phyloP scores from a whole-genome alignment of 2,797 vertebrate species.

The Glyptemys insculpta region DNA sequence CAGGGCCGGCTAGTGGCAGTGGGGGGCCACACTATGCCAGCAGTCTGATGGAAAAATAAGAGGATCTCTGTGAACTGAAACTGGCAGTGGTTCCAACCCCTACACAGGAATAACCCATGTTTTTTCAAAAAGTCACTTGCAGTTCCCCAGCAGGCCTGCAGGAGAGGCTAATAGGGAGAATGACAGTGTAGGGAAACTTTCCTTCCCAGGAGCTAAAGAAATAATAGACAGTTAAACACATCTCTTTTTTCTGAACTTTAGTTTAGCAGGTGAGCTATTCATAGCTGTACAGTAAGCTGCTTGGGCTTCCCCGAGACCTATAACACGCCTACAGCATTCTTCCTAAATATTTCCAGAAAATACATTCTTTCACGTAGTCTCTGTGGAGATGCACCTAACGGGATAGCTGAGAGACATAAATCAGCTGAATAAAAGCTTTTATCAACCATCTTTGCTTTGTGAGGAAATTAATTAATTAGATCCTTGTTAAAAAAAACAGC shows the following conservation, averaged over 20 bases:
- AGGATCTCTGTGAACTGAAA: not conserved
- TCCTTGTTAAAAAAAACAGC: not conserved
- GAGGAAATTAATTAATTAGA: conserved; percentile 24
- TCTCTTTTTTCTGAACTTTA: not conserved
- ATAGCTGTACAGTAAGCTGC: not conserved
- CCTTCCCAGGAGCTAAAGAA: not conserved
- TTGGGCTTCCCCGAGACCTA: not conserved
- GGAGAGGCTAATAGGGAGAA: not conserved
- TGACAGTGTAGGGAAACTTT: not conserved
- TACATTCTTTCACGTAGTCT: not conserved
- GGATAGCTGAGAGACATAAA: not conserved
- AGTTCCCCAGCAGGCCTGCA: not conserved
- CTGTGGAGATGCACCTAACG: not conserved
- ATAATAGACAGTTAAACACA: not conserved
- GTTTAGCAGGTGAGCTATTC: not conserved
- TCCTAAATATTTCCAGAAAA: not conserved
- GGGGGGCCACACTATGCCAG: not conserved
- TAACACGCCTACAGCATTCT: not conserved
- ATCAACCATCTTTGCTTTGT: not conserved
- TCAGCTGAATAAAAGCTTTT: not conserved
- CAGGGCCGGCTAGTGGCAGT: not conserved
- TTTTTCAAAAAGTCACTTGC: conserved; percentile 3
- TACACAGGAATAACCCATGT: not conserved
- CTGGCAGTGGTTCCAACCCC: not conserved
- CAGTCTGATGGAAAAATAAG: not conserved